phyloP scores from a whole-genome alignment of 1,140 invertebrate species.

The Heliconius eleuchia region DNA sequence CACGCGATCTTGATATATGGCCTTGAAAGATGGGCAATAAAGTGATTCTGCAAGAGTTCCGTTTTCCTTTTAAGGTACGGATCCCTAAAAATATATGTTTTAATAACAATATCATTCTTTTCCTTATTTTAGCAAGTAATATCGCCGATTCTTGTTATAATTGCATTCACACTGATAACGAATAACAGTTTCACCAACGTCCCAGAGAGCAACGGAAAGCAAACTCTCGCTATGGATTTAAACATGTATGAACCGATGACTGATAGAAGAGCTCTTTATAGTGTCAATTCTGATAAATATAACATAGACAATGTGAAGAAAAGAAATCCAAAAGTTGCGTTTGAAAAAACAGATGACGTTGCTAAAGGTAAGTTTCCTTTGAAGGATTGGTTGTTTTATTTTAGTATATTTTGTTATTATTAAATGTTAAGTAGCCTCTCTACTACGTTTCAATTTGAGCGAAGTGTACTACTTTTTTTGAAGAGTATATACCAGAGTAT shows the following conservation, averaged over 20 bases:
- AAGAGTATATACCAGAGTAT: too few species aligned
- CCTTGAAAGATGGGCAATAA: too few species aligned
- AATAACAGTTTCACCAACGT: background rate
- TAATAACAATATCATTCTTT: background rate
- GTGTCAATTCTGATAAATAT: constrained; percentile 4
- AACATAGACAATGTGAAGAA: constrained; percentile 10
- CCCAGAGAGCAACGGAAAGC: background rate
- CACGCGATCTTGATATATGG: too few species aligned
- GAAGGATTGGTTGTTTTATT: background rate
- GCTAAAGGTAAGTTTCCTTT: constrained; percentile 35
- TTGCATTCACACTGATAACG: constrained; percentile 38
- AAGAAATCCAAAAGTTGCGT: constrained; percentile 29
- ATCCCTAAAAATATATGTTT: too few species aligned
- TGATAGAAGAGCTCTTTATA: constrained; percentile 40
- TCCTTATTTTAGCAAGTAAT: constrained; percentile 51
- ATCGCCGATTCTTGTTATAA: constrained; percentile 46
- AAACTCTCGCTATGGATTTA: constrained; percentile 34
- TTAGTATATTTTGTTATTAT: background rate
- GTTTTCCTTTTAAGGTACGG: too few species aligned
- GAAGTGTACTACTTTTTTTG: too few species aligned
- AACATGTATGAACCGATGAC: constrained; percentile 38
- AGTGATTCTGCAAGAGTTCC: too few species aligned
- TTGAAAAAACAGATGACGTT: constrained; percentile 35
- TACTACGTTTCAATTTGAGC: too few species aligned
- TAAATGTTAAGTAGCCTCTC: background rate